Evolutionary conservation across 2,113 vertebrate species (phyloP).

Genomic region (Melanerpes formicivorus): DNA sequence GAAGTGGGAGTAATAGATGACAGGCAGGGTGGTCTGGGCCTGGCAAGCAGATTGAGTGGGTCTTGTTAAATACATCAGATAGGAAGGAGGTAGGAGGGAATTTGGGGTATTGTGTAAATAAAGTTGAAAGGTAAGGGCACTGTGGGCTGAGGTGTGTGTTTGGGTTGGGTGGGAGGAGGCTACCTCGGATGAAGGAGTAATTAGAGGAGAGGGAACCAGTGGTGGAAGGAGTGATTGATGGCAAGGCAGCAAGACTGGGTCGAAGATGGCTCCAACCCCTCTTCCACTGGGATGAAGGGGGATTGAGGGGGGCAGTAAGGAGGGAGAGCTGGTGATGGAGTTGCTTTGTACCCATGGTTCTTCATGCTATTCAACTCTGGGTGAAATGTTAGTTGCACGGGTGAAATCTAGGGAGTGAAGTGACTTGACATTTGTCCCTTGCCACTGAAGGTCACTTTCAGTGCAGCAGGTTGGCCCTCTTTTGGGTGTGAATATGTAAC

Average conservation of each 20-base stretch:
- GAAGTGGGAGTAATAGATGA: conserved; percentile 25
- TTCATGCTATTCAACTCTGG: not conserved
- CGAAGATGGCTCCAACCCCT: not conserved
- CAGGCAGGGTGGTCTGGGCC: not conserved
- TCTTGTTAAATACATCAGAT: not conserved
- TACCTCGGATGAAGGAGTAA: not conserved
- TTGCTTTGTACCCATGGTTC: not conserved
- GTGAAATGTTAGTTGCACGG: not conserved
- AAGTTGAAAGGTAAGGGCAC: not conserved
- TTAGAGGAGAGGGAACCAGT: conserved; percentile 3
- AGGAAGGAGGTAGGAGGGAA: not conserved
- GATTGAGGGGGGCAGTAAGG: not conserved
- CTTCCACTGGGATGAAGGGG: not conserved
- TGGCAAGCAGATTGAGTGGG: not conserved
- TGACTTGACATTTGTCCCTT: not conserved
- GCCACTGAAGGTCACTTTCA: not conserved
- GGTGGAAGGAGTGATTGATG: not conserved
- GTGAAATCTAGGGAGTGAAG: not conserved
- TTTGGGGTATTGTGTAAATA: not conserved
- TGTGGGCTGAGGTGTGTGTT: not conserved
- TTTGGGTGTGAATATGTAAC: not conserved
- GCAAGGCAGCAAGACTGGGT: not conserved
- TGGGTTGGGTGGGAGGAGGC: not conserved
- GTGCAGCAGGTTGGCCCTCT: not conserved
- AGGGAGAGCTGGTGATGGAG: not conserved